Evolutionary conservation across 1,140 invertebrate genomes (phyloP).

Genomic region (Ostrea edulis): DNA sequence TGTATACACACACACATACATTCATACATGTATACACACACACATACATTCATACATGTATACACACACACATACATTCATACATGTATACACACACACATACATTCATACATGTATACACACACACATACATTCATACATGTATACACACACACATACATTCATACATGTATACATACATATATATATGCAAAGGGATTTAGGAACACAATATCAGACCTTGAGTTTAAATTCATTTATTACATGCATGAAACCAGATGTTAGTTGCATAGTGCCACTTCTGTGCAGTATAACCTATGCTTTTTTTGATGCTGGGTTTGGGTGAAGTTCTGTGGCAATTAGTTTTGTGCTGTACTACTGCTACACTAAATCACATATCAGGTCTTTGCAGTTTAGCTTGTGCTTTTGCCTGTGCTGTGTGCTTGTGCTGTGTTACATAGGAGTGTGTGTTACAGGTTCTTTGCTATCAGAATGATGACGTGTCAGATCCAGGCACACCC

Average conservation of each 20-base stretch:
- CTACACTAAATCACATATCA: background rate
- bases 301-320: background rate
- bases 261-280: background rate
- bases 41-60: background rate
- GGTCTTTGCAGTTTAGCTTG: background rate
- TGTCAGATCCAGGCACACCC: conserved; percentile 45
- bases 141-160: too few species aligned
- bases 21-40: background rate
- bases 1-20: too few species aligned
- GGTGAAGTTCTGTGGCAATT: background rate
- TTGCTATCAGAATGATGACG: conserved; percentile 63
- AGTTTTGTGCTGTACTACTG: background rate
- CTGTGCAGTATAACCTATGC: background rate
- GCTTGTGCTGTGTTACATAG: conserved; percentile 31
- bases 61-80: background rate
- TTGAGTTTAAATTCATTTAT: background rate
- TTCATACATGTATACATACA: background rate
- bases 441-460: conserved; percentile 63
- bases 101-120: background rate
- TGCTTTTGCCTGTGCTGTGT: conserved; percentile 28
- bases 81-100: too few species aligned
- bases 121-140: background rate
- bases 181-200: background rate
- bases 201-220: background rate
- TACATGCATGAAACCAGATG: too few species aligned